Evolutionary conservation across 2,113 vertebrate species (phyloP).

Genomic region (Uria lomvia): DNA sequence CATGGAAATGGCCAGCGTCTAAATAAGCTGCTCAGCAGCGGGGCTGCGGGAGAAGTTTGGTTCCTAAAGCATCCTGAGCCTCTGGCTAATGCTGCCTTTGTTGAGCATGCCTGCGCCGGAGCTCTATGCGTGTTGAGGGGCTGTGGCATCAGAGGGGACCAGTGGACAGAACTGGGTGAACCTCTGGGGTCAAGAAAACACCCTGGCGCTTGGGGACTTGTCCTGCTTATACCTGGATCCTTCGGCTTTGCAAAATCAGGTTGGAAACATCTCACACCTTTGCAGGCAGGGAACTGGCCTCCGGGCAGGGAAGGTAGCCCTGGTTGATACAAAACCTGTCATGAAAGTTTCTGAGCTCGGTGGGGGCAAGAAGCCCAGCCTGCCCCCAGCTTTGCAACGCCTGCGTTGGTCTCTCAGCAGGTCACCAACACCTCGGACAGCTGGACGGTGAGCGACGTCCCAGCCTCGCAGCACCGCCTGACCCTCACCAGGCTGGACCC

Average conservation of each 20-base stretch:
- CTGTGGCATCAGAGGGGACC: neutral
- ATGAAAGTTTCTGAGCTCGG: neutral
- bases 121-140: neutral
- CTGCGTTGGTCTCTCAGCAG: slow-evolving; percentile 65
- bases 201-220: neutral
- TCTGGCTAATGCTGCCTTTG: neutral
- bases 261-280: neutral
- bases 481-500: slow-evolving; percentile 88
- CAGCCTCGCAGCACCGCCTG: slow-evolving; percentile 84
- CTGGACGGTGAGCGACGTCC: slow-evolving; percentile 84
- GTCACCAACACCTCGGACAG: slow-evolving; percentile 79
- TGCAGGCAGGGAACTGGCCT: neutral
- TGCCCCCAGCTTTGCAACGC: neutral
- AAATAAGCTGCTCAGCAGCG: neutral
- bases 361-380: neutral
- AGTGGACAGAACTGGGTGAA: neutral
- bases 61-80: neutral
- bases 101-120: fast-evolving
- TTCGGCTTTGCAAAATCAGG: neutral
- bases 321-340: neutral
- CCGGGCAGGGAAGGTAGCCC: neutral
- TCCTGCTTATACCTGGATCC: neutral
- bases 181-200: neutral
- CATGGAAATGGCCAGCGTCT: neutral
- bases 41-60: neutral